Evolutionary conservation across 2,888 invertebrate genomes (phyloP).

Genomic region (Bombyx huttoni): DNA sequence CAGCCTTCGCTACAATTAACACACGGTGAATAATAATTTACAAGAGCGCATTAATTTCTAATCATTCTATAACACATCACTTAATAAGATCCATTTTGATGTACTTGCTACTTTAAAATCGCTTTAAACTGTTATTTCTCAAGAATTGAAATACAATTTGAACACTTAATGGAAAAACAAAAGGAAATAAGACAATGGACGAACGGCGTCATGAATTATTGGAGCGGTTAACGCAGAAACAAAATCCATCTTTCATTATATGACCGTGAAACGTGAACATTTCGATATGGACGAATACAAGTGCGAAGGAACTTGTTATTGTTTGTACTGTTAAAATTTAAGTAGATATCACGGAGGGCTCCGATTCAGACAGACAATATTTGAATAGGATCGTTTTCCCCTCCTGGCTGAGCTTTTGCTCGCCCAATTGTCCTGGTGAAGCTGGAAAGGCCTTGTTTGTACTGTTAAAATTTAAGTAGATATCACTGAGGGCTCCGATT

Average conservation of each 20-base stretch:
- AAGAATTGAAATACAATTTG: not conserved
- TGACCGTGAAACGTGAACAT: conserved; percentile 29
- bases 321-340: conserved; percentile 26
- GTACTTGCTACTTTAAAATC: not conserved
- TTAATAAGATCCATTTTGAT: not conserved
- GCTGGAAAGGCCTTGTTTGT: too few relatives aligned
- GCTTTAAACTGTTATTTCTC: not conserved
- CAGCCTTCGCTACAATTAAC: conserved; percentile 5
- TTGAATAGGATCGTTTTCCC: conserved; percentile 17
- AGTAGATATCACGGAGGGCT: conserved; percentile 6
- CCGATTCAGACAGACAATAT: conserved; percentile 3
- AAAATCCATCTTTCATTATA: conserved; percentile 16
- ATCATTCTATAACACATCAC: not conserved
- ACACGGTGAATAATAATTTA: conserved; percentile 1
- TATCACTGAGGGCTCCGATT: not conserved
- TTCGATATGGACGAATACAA: conserved; percentile 23
- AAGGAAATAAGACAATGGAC: not conserved
- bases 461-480: conserved; percentile 22
- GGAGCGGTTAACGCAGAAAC: conserved; percentile 9
- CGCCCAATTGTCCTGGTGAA: too few relatives aligned
- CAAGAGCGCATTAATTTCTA: not conserved
- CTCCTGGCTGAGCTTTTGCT: too few relatives aligned
- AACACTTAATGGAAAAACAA: not conserved
- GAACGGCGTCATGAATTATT: conserved; percentile 9
- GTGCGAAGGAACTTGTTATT: conserved; percentile 29